These are phyloP conservation scores for Gobius niger DNA, from an alignment of 2,113 vertebrate genomes.

Conservation along the genomic window DNA sequence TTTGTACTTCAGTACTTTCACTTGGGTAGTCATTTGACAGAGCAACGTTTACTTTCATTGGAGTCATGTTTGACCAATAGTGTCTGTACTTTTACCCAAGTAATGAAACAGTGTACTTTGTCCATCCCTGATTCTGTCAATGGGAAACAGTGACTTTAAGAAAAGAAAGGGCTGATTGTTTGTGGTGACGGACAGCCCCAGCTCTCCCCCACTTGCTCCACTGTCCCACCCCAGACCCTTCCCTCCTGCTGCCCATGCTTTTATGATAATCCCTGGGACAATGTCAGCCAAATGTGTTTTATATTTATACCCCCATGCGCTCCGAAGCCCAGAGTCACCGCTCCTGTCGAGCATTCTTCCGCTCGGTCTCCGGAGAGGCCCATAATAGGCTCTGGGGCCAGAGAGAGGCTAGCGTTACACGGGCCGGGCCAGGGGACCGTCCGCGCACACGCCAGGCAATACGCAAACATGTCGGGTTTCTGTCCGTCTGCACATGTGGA, in stretches of 20 bases:
- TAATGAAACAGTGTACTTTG: no score
- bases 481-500: no score
- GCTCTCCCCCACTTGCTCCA: neutral
- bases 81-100: no score
- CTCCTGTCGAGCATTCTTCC: constrained; percentile 6
- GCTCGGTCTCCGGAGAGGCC: neutral
- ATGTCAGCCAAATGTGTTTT: constrained; percentile 72
- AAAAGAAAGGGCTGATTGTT: no score
- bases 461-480: neutral
- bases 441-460: neutral
- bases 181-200: no score
- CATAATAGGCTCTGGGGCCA: neutral
- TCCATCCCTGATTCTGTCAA: no score
- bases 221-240: no score
- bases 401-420: neutral
- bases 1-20: no score
- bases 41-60: no score
- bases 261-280: constrained; percentile 57
- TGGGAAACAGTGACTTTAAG: no score
- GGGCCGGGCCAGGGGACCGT: neutral
- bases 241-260: neutral
- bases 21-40: no score
- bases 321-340: constrained; percentile 45
- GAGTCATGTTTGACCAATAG: no score
- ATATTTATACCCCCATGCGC: constrained; percentile 65